These are phyloP conservation scores for Phaedon cochleariae DNA, from an alignment of 2,888 invertebrate genomes.

Conservation along the genomic window DNA sequence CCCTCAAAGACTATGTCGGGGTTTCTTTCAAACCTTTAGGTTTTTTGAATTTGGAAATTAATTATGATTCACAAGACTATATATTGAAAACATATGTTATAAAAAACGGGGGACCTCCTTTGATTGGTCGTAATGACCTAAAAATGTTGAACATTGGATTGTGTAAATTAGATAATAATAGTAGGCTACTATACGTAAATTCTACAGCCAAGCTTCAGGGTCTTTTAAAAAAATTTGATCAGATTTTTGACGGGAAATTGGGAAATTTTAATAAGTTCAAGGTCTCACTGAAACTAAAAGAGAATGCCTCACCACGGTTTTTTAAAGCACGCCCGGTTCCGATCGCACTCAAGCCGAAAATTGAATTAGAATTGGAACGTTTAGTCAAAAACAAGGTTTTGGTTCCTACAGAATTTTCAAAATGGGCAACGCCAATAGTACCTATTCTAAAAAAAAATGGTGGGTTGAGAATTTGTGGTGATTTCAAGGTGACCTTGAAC, in stretches of 20 bases:
- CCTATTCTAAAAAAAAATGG: not conserved
- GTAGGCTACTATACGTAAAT: too few relatives aligned
- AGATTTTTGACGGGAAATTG: not conserved
- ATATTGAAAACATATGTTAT: not conserved
- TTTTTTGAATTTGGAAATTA: not conserved
- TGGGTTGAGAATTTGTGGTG: not conserved
- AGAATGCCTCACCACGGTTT: not conserved
- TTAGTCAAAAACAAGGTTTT: not conserved
- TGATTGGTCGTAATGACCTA: not conserved
- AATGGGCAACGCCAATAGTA: not conserved
- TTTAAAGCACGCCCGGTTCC: not conserved
- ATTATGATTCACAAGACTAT: not conserved
- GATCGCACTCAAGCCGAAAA: not conserved
- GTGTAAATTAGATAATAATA: not conserved
- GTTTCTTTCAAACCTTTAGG: not conserved
- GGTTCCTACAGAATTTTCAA: not conserved
- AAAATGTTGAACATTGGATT: constrained; percentile 3
- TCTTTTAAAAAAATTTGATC: not conserved
- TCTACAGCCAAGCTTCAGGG: not conserved
- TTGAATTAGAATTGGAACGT: not conserved
- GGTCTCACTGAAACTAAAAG: not conserved
- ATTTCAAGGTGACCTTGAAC: not conserved
- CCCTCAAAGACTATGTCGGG: not conserved
- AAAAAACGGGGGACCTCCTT: constrained; percentile 2
- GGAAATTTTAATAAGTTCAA: not conserved